Percentiles rank a stretch among this genome's conserved stretches.
These are phyloP conservation scores for Pomacea maculata DNA, from an alignment of 1,140 invertebrate species.

Conservation along the genomic window DNA sequence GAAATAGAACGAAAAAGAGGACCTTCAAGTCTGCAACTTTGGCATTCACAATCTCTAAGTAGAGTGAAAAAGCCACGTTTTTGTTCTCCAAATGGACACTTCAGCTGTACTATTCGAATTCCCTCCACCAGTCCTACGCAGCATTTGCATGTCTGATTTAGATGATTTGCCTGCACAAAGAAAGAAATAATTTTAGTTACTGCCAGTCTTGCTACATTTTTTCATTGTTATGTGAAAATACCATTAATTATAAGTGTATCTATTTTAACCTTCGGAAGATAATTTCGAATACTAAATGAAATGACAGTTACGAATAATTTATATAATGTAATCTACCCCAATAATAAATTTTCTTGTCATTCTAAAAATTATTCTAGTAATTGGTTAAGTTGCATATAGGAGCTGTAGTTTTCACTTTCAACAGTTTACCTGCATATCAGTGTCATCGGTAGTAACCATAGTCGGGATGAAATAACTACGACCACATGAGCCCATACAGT, in stretches of 20 bases:
- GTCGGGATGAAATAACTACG: conserved; percentile 25
- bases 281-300: too few relatives aligned
- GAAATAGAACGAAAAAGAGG: too few relatives aligned
- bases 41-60: conserved; percentile 27
- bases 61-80: conserved; percentile 23
- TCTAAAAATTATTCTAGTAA: background rate
- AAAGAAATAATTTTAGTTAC: background rate
- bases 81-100: conserved; percentile 25
- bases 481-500: conserved; percentile 37
- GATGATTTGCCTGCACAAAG: conserved; percentile 12
- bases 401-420: too few relatives aligned
- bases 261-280: background rate
- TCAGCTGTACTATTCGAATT: conserved; percentile 26
- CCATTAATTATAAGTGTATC: background rate
- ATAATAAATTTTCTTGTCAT: background rate
- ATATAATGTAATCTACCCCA: background rate
- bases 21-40: conserved; percentile 22
- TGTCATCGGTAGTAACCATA: conserved; percentile 18
- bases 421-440: conserved; percentile 22
- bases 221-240: background rate
- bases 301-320: background rate
- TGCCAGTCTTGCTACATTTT: background rate
- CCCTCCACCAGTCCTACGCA: conserved; percentile 29
- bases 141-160: conserved; percentile 32
- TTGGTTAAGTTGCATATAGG: background rate